These are phyloP conservation scores for Chauna torquata DNA, from an alignment of 2,113 vertebrate genomes.

Conservation along the genomic window DNA sequence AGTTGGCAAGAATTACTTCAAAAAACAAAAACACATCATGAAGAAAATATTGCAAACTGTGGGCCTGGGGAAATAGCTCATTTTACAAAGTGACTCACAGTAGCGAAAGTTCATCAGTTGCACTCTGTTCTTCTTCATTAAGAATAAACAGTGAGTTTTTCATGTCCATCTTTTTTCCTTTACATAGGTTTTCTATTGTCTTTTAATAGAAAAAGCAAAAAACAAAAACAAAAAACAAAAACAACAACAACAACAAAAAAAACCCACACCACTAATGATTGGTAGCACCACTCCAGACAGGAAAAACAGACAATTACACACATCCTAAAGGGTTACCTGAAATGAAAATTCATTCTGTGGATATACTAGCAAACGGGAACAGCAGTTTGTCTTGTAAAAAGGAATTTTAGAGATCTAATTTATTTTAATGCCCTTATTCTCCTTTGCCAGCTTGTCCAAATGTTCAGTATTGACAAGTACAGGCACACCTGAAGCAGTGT, in stretches of 20 bases:
- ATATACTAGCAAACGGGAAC: background rate
- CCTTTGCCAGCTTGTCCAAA: background rate
- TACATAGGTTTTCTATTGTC: background rate
- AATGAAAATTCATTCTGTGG: background rate
- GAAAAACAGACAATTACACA: background rate
- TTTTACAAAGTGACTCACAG: background rate
- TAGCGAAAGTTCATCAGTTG: background rate
- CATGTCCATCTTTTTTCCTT: background rate
- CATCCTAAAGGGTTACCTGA: background rate
- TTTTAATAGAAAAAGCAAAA: background rate
- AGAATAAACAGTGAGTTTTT: background rate
- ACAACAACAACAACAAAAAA: too few relatives aligned
- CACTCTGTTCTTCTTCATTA: background rate
- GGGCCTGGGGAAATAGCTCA: background rate
- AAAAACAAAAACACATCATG: background rate
- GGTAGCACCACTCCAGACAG: background rate
- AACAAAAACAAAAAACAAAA: accelerated
- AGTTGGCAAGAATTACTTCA: too few relatives aligned
- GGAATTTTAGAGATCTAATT: background rate
- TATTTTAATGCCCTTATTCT: background rate
- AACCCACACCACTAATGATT: too few relatives aligned
- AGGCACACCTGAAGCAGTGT: background rate
- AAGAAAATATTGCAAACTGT: background rate
- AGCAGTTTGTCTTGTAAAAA: background rate
- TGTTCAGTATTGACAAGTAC: background rate